phyloP scores from a whole-genome alignment of 35 echinoderm and acorn worm species.

The Heliocidaris tuberculata region DNA sequence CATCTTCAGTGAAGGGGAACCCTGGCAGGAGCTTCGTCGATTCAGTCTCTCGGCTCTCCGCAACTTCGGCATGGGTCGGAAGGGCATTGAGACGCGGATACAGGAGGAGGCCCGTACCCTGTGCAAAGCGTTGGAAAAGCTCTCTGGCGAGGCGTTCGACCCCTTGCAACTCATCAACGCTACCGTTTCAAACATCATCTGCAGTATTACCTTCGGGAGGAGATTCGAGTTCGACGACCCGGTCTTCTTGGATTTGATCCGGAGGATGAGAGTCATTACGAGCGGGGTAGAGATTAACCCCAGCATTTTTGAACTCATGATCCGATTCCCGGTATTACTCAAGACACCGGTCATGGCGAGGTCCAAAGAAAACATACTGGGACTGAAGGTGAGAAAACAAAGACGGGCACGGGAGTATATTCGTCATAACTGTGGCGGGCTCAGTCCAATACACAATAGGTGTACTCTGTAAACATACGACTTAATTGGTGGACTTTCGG shows the following conservation, averaged over 20 bases:
- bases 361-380: neutral
- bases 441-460: too few species aligned
- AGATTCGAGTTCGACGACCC: slow-evolving; percentile 52
- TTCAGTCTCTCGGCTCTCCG: slow-evolving; percentile 53
- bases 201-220: slow-evolving; percentile 53
- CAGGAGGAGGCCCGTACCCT: slow-evolving; percentile 53
- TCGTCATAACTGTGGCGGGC: too few species aligned
- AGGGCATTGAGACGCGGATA: slow-evolving; percentile 43
- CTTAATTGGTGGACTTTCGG: too few species aligned
- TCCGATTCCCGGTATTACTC: neutral
- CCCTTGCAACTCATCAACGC: neutral
- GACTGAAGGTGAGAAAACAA: neutral
- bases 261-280: neutral
- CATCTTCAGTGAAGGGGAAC: slow-evolving; percentile 49
- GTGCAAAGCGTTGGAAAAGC: neutral
- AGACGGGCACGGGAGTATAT: too few species aligned
- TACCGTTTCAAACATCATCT: slow-evolving; percentile 58
- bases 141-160: slow-evolving; percentile 33
- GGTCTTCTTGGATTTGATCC: slow-evolving; percentile 33
- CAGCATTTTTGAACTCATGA: neutral
- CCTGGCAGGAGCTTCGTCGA: slow-evolving; percentile 46
- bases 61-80: slow-evolving; percentile 64
- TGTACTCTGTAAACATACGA: too few species aligned
- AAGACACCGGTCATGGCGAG: neutral
- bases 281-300: neutral